Conservation (phyloP, 2,797 vertebrate genomes). For the Artibeus jamaicensis region DNA sequence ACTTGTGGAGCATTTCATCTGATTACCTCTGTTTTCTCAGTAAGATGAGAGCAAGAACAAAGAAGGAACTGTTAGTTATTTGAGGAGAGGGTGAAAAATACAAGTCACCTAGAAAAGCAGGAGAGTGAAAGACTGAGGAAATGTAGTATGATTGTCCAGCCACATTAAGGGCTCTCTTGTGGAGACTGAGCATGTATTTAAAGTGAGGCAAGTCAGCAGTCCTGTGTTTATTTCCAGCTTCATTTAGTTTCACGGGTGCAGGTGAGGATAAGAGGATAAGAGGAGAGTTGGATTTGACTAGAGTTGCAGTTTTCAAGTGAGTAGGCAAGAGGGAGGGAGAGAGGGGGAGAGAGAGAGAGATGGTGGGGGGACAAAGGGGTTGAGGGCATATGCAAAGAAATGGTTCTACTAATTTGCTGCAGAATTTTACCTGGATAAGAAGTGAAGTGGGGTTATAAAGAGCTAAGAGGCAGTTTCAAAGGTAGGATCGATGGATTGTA, state of each 20-base stretch:
- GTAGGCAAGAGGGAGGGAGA: not conserved
- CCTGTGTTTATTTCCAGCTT: constrained; percentile 67
- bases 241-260: constrained; percentile 52
- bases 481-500: not conserved
- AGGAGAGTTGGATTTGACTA: not conserved
- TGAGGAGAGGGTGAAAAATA: not conserved
- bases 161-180: constrained; percentile 47
- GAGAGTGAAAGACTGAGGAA: not conserved
- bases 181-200: constrained; percentile 34
- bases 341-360: not conserved
- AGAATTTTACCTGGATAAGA: not conserved
- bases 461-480: not conserved
- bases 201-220: constrained; percentile 43
- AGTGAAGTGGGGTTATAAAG: not conserved
- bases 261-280: constrained; percentile 45
- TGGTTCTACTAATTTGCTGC: not conserved
- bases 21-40: not conserved
- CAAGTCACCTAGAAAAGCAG: not conserved
- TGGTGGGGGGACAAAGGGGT: not conserved
- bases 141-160: not conserved
- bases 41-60: not conserved
- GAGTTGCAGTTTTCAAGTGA: constrained; percentile 44
- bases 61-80: not conserved
- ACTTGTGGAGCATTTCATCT: not conserved
- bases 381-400: not conserved